These are phyloP conservation scores for Calypte anna DNA, from an alignment of 2,113 vertebrate genomes.

Conservation along the genomic window DNA sequence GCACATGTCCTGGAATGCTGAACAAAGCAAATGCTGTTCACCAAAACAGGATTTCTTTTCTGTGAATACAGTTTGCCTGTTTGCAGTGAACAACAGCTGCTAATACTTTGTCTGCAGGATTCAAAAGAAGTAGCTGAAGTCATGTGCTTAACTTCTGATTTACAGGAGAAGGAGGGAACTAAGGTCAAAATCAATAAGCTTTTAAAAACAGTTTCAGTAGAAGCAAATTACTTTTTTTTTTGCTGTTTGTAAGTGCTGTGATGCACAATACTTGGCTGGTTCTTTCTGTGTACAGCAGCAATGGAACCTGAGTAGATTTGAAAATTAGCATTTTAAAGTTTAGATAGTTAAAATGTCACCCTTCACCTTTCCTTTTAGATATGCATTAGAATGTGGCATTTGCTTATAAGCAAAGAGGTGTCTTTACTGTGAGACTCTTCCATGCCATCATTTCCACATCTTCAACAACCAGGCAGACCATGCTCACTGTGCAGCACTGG, in stretches of 20 bases:
- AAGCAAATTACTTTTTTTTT: background rate
- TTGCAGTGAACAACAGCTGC: conserved; percentile 17
- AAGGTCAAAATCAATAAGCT: background rate
- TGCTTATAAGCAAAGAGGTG: background rate
- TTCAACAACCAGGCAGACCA: background rate
- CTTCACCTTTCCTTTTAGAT: background rate
- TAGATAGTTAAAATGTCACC: background rate
- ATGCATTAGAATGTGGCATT: background rate
- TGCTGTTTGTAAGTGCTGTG: background rate
- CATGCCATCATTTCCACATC: background rate
- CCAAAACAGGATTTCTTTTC: background rate
- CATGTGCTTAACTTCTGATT: background rate
- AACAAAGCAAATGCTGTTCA: background rate
- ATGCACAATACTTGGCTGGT: background rate
- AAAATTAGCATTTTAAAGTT: background rate
- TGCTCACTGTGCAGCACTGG: background rate
- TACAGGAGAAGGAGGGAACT: background rate
- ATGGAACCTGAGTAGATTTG: background rate
- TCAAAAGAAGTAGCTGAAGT: background rate
- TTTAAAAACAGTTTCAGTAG: background rate
- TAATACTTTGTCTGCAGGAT: background rate
- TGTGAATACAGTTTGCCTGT: background rate
- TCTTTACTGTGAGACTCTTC: background rate
- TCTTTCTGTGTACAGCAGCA: background rate
- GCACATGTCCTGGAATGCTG: background rate